Evolutionary conservation across 2,113 vertebrate genomes (phyloP).

Genomic region (Empidonax alnorum): DNA sequence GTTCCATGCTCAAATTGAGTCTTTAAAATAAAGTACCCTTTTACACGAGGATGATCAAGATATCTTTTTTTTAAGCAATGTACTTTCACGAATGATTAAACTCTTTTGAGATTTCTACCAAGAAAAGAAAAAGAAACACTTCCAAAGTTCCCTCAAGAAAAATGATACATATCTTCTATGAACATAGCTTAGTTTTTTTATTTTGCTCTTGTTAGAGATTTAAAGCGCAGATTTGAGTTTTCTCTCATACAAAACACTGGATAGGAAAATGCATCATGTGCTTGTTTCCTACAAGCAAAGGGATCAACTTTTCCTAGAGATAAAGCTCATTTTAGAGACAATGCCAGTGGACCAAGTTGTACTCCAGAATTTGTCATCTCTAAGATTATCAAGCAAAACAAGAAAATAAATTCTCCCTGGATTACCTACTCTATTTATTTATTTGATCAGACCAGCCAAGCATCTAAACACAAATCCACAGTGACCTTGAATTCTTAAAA

Average conservation of each 20-base stretch:
- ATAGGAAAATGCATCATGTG: background rate
- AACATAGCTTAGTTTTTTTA: background rate
- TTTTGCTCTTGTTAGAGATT: conserved; percentile 11
- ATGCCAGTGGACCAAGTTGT: background rate
- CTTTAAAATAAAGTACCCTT: conserved; percentile 50
- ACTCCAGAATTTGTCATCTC: background rate
- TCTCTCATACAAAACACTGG: background rate
- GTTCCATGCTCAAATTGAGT: conserved; percentile 31
- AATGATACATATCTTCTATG: background rate
- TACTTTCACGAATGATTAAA: conserved; percentile 14
- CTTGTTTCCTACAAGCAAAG: background rate
- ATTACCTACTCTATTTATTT: background rate
- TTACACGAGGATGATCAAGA: conserved; percentile 20
- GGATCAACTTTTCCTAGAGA: background rate
- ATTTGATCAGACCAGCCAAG: background rate
- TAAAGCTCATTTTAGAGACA: background rate
- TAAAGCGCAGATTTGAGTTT: conserved; percentile 30
- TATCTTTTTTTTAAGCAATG: background rate
- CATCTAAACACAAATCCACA: background rate
- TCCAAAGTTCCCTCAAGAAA: background rate
- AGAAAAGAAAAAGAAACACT: background rate
- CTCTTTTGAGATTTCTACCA: conserved; percentile 13
- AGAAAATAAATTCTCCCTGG: background rate
- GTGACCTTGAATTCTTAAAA: background rate
- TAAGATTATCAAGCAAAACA: background rate